Evolutionary conservation across 2,888 invertebrate species (phyloP).

Genomic region (Tipula vernalis): DNA sequence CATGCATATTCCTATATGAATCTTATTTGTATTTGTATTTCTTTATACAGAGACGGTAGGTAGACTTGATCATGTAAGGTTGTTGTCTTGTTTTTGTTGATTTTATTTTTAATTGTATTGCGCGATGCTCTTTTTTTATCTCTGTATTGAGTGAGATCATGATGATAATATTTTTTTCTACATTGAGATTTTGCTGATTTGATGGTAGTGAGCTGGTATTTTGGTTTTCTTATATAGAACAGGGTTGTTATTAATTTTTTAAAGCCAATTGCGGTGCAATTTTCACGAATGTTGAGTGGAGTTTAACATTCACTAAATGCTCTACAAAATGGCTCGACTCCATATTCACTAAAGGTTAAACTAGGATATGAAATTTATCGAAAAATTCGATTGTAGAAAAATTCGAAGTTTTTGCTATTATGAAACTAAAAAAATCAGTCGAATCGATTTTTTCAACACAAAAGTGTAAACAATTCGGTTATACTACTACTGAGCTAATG

Average conservation of each 20-base stretch:
- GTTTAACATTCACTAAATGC: too few relatives aligned
- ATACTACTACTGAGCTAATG: too few relatives aligned
- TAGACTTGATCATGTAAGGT: neutral
- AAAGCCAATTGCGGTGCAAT: neutral
- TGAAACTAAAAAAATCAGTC: too few relatives aligned
- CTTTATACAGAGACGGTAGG: neutral
- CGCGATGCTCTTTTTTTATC: neutral
- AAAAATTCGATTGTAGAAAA: too few relatives aligned
- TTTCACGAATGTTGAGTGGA: too few relatives aligned
- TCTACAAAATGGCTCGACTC: too few relatives aligned
- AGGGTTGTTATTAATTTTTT: neutral
- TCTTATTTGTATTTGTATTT: neutral
- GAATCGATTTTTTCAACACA: too few relatives aligned
- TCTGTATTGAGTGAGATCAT: neutral
- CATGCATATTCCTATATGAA: neutral
- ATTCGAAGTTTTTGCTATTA: too few relatives aligned
- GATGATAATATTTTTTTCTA: neutral
- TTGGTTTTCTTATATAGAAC: neutral
- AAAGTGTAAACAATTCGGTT: too few relatives aligned
- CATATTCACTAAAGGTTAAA: too few relatives aligned
- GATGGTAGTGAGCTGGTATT: neutral
- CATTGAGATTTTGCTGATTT: neutral
- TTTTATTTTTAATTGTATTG: neutral
- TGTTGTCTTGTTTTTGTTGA: slow-evolving; percentile 1
- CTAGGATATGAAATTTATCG: too few relatives aligned